Base-by-base conservation (phyloP, 2,888 invertebrate species). In the Onthophagus sagittarius region DNA sequence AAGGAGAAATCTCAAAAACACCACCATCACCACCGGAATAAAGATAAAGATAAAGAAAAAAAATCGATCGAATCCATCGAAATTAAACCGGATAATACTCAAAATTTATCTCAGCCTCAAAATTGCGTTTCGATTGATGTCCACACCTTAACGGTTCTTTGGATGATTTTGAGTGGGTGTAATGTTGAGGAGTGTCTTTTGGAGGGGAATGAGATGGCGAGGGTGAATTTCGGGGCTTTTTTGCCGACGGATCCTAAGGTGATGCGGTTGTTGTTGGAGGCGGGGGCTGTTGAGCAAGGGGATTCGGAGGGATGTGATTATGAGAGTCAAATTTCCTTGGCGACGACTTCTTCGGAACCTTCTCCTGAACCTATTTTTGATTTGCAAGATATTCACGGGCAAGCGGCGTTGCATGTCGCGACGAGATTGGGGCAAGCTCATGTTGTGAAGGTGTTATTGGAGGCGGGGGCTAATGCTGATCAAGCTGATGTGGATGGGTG, bases 331-430 rank as follows among this genome's bases (percentile, higher is more conserved):
- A 82, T 85, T 74, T 85, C 84, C 33, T 79, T 85, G 76, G 84
- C 84, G n/a, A 84, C 83, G n/a, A 81, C 84, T 4, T 85, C 84
- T 9, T 81, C 84, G 67, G 85, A 85, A 77, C 84, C 81, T 33
- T 85, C 84, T 78, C 83, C 83, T 0, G 85, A 89, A 86, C 88
- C 88, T 0, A 81, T 87, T 74, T 88, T 89, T 1, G 87, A 88
- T 70, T 83, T 91, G 67, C 87, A 91, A 15, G 92, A 96, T 83
- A 88, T 91, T 15, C 91, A 93, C 74, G 96, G 96, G 4, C 94
- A 96, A 83, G 94, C 95, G 1, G 93, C 96, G 0, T 86, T 98
- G 72, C 96, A 96, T 85, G 89, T 94, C 65, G 96, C 95, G 5
- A 93, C 96, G 0, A 88, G 93, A 15, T 93, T 95, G 74, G 92